Evolutionary conservation across 1,140 invertebrate species (phyloP).

Genomic region (Ctenoplectra terminalis): DNA sequence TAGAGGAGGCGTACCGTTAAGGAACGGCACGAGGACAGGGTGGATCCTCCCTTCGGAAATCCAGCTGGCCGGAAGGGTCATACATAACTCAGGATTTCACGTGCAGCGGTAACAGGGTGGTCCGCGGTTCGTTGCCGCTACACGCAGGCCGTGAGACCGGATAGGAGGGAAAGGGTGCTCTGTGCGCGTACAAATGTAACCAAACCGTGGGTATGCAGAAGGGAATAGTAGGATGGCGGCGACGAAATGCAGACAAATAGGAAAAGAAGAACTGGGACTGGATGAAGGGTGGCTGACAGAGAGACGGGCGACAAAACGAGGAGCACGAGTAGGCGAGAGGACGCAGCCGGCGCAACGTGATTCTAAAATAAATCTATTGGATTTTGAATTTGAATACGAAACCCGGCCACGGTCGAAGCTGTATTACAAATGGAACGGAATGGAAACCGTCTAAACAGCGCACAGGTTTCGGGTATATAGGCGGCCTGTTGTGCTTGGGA

Average conservation of each 20-base stretch:
- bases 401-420: constrained; percentile 23
- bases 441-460: constrained; percentile 2
- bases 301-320: constrained; percentile 33
- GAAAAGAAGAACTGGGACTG: constrained; percentile 3
- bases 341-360: constrained; percentile 2
- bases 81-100: constrained; percentile 73
- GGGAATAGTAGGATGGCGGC: background rate
- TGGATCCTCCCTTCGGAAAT: constrained; percentile 60
- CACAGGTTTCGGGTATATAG: background rate
- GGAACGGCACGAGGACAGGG: constrained; percentile 34
- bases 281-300: background rate
- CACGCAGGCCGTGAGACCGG: constrained; percentile 48
- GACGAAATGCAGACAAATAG: constrained; percentile 52
- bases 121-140: constrained; percentile 61
- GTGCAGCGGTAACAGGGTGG: constrained; percentile 59
- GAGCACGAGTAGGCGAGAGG: constrained; percentile 9
- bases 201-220: background rate
- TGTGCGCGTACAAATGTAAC: constrained; percentile 15
- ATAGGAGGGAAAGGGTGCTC: background rate
- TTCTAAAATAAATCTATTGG: constrained; percentile 47
- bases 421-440: constrained; percentile 22
- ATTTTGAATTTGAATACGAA: constrained; percentile 43
- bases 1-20: background rate
- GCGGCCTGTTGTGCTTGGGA: background rate
- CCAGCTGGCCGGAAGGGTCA: constrained; percentile 58